A percentile compares a stretch with the other conserved stretches of the same genome.
Evolutionary conservation across 1,140 invertebrate genomes (phyloP).

Genomic region (Magallana angulata): DNA sequence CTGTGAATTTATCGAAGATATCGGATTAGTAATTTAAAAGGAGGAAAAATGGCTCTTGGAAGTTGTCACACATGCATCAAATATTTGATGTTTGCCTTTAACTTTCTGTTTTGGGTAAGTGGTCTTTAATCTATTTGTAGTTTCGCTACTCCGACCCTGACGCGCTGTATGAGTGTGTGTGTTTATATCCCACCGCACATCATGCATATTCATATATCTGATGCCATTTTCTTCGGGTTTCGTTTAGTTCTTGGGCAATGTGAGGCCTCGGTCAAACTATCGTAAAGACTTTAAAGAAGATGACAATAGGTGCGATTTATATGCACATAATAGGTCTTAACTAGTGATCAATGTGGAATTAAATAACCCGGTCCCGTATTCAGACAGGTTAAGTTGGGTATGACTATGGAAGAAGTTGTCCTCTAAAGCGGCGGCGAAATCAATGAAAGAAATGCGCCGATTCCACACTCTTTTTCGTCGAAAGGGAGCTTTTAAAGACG

Average conservation of each 20-base stretch:
- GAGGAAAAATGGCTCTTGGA: slow-evolving; percentile 70
- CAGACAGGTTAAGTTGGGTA: neutral
- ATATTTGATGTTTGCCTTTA: slow-evolving; percentile 80
- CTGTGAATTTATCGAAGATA: neutral
- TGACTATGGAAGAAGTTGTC: neutral
- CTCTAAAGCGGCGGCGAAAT: too few species aligned
- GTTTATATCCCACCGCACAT: slow-evolving; percentile 13
- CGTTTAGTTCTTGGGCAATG: neutral
- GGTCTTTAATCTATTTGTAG: neutral
- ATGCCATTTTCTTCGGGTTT: neutral
- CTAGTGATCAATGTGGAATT: neutral
- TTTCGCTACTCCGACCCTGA: neutral
- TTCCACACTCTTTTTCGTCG: too few species aligned
- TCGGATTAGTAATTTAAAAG: neutral
- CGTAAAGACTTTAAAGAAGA: neutral
- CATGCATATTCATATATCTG: slow-evolving; percentile 26
- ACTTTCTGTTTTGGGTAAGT: slow-evolving; percentile 80
- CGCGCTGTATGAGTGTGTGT: neutral
- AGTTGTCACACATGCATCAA: slow-evolving; percentile 79
- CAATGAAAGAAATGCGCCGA: too few species aligned
- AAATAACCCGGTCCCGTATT: neutral
- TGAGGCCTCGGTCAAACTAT: neutral
- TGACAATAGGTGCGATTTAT: neutral
- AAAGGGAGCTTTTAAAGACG: too few species aligned
- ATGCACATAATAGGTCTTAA: neutral